Evolutionary conservation across 2,113 vertebrate species (phyloP).

Genomic region (Xerus inauris): DNA sequence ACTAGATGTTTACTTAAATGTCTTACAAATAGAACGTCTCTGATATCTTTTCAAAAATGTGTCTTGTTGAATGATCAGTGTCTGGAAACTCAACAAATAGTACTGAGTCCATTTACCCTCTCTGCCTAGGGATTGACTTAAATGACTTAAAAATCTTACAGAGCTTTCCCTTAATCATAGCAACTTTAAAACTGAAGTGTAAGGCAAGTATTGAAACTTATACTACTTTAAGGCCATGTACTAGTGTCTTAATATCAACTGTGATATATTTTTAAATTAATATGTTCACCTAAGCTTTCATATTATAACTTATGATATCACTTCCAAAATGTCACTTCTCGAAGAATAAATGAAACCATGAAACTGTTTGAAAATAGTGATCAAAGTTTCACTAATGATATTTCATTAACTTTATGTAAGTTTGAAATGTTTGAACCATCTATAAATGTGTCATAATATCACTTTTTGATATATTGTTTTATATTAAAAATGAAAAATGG

Average conservation of each 20-base stretch:
- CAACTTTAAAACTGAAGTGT: conserved; percentile 30
- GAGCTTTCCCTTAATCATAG: neutral
- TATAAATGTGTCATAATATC: conserved; percentile 37
- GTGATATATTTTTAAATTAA: conserved; percentile 31
- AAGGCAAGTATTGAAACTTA: conserved; percentile 39
- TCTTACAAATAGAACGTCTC: conserved; percentile 27
- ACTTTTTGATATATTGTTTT: conserved; percentile 33
- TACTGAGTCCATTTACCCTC: neutral
- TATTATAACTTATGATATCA: neutral
- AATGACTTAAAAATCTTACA: conserved; percentile 37
- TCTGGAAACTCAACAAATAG: conserved; percentile 50
- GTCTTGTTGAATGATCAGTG: conserved; percentile 45
- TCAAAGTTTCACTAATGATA: conserved; percentile 45
- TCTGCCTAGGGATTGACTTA: neutral
- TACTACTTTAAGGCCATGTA: neutral
- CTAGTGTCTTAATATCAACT: conserved; percentile 34
- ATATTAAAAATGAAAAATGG: conserved; percentile 27
- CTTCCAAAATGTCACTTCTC: conserved; percentile 34
- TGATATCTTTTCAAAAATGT: conserved; percentile 45
- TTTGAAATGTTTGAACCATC: neutral
- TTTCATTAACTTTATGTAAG: conserved; percentile 13
- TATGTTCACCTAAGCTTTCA: conserved; percentile 43
- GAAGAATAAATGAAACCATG: conserved; percentile 29
- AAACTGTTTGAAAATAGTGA: conserved; percentile 41
- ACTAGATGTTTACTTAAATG: conserved; percentile 50